Evolutionary conservation across 2,888 invertebrate species (phyloP).

Genomic region (Ypsolopha sequella): DNA sequence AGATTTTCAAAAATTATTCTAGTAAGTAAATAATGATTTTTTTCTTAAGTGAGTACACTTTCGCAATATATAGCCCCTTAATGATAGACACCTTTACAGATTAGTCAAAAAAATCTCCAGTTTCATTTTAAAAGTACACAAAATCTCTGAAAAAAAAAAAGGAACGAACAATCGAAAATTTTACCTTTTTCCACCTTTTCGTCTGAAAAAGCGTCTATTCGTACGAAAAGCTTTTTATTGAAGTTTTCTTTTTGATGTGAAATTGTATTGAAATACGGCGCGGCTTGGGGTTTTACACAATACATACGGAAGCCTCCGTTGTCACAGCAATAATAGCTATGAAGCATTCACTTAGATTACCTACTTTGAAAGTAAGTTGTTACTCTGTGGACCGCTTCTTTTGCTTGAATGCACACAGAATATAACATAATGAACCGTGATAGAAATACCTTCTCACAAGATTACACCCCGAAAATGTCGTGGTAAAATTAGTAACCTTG

Average conservation of each 20-base stretch:
- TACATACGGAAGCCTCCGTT: slow-evolving; percentile 32
- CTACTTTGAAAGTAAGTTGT: slow-evolving; percentile 23
- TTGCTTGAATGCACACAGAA: slow-evolving; percentile 23
- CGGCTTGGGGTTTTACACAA: slow-evolving; percentile 27
- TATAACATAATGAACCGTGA: slow-evolving; percentile 9
- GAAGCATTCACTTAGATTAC: slow-evolving; percentile 37
- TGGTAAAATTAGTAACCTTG: too few species aligned
- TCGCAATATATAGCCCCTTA: too few species aligned
- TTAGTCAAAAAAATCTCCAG: too few species aligned
- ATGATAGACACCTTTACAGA: too few species aligned
- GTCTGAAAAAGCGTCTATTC: background rate
- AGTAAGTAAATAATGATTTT: too few species aligned
- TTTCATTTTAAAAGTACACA: background rate
- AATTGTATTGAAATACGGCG: slow-evolving; percentile 31
- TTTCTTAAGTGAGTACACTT: too few species aligned
- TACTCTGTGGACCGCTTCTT: slow-evolving; percentile 32
- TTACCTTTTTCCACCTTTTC: background rate
- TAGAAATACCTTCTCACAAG: background rate
- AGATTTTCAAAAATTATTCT: too few species aligned
- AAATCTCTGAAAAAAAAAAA: background rate
- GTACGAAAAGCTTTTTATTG: slow-evolving; percentile 8
- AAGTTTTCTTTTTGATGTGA: slow-evolving; percentile 19
- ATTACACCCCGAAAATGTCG: background rate
- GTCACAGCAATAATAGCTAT: slow-evolving; percentile 38
- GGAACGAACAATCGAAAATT: background rate